Percentiles rank a stretch among this genome's conserved stretches.
Evolutionary conservation across 2,113 vertebrate species (phyloP).

Genomic region (Rhineura floridana): DNA sequence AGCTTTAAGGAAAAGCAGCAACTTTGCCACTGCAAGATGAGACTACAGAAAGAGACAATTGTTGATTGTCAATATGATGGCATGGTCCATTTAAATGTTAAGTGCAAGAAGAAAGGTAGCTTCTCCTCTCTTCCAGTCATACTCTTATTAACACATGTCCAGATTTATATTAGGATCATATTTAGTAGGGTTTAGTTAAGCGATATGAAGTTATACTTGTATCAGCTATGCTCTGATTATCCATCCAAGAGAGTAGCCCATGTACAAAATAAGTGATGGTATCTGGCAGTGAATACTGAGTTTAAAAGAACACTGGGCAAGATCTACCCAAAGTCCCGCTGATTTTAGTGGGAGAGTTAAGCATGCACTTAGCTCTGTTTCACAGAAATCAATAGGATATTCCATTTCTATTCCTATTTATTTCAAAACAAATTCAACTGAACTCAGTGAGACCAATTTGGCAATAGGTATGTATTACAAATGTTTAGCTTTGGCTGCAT

Average conservation of each 20-base stretch:
- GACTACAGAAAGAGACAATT: not conserved
- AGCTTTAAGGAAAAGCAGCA: too few species aligned
- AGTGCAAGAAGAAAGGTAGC: not conserved
- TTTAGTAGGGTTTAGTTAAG: not conserved
- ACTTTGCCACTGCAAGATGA: not conserved
- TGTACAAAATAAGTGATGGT: slow-evolving; percentile 31
- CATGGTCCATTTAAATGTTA: not conserved
- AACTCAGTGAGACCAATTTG: not conserved
- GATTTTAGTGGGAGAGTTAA: not conserved
- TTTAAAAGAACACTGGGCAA: not conserved
- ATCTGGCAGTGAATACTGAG: not conserved
- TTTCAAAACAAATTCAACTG: not conserved
- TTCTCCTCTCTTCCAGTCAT: not conserved
- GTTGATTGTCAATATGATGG: not conserved
- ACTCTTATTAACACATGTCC: not conserved
- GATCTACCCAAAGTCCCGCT: not conserved
- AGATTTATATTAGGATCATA: slow-evolving; percentile 1
- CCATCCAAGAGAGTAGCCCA: slow-evolving; percentile 15
- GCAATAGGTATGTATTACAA: not conserved
- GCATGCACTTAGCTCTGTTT: not conserved
- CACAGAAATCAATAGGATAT: not conserved
- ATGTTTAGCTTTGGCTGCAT: not conserved
- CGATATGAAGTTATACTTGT: not conserved
- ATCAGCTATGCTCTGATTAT: slow-evolving; percentile 6
- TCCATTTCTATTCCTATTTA: not conserved